Conservation (phyloP, 1,140 invertebrate species). For the Lamellibrachia luymesi region DNA sequence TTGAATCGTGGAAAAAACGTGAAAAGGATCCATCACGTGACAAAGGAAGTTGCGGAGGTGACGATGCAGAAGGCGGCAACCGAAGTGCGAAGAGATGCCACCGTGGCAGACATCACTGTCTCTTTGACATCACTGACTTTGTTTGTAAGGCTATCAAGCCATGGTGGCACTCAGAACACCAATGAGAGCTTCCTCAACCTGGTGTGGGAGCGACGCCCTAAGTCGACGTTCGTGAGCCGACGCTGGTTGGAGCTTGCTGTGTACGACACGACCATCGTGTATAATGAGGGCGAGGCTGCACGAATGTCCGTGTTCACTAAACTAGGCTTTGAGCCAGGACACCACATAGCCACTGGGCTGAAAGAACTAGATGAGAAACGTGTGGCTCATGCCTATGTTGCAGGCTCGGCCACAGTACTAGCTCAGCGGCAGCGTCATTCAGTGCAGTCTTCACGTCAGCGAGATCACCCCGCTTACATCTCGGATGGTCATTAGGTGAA, state of each 20-base stretch:
- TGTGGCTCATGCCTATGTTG: too few species aligned
- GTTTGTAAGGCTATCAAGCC: slow-evolving; percentile 10
- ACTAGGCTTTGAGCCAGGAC: not conserved
- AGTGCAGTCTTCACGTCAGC: not conserved
- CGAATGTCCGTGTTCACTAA: not conserved
- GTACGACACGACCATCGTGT: not conserved
- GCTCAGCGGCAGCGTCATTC: too few species aligned
- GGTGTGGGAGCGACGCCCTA: slow-evolving; percentile 7
- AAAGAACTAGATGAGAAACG: too few species aligned
- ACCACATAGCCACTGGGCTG: not conserved
- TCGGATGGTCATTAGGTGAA: too few species aligned
- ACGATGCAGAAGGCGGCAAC: not conserved
- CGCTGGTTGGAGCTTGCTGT: not conserved
- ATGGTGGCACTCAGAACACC: slow-evolving; percentile 14
- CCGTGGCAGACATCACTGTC: not conserved
- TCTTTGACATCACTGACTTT: not conserved
- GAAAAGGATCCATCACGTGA: not conserved
- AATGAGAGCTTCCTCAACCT: slow-evolving; percentile 3
- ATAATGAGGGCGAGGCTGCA: not conserved
- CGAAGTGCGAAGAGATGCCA: not conserved
- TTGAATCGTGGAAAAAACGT: not conserved
- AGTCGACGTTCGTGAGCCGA: not conserved
- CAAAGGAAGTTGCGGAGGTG: not conserved
- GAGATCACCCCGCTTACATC: too few species aligned
- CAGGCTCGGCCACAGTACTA: too few species aligned